Conservation (phyloP, 2,113 vertebrate species). For the Columba livia region DNA sequence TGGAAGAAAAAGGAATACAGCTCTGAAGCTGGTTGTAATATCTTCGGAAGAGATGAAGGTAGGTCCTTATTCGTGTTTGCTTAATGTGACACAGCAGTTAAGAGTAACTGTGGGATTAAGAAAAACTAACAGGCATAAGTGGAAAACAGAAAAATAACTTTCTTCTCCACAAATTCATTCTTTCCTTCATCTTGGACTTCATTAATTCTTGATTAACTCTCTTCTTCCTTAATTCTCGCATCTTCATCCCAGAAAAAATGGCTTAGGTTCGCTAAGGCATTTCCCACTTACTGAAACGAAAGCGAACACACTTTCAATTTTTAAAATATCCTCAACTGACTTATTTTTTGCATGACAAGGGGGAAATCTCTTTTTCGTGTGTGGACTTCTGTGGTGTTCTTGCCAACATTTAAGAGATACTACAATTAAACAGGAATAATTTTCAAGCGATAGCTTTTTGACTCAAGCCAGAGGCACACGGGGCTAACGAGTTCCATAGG, state of each 20-base stretch:
- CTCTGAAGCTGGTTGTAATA: background rate
- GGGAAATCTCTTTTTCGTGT: fast-evolving
- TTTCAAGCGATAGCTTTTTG: background rate
- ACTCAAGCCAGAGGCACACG: background rate
- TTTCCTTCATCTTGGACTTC: background rate
- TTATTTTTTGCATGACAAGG: background rate
- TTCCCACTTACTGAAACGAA: background rate
- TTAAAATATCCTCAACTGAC: background rate
- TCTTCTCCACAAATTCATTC: background rate
- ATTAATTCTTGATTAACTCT: background rate
- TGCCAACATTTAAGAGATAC: background rate
- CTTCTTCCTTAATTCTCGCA: background rate
- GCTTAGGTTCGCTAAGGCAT: background rate
- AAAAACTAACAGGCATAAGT: background rate
- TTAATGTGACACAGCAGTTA: background rate
- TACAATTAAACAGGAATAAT: background rate
- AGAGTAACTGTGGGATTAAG: background rate
- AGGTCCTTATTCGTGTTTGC: background rate
- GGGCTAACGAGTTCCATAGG: background rate
- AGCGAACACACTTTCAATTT: background rate
- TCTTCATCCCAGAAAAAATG: background rate
- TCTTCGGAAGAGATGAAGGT: background rate
- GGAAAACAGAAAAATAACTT: background rate
- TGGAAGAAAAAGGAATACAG: background rate
- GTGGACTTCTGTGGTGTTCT: background rate